Base-by-base conservation (phyloP, 2,888 invertebrate species). In the Eristalinus aeneus region DNA sequence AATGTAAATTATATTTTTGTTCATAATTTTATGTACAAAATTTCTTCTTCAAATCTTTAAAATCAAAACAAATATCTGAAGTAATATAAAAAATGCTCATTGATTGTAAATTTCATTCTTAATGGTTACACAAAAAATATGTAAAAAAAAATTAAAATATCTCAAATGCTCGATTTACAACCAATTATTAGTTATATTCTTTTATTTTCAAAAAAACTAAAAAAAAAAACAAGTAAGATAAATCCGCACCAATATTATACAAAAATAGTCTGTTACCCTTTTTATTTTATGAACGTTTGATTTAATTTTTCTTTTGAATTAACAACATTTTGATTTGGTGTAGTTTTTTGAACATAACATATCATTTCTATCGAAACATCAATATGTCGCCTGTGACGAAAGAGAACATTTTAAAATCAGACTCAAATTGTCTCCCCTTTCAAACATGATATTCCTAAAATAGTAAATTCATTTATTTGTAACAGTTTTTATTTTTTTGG, bases 11-110 rank as follows among this genome's bases (percentile, higher is more conserved):
- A 20, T 73, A 68, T 63, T 65, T 65, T 67, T 67, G 58, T 53
- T 16, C 34, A 39, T 72, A 79, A 60, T 79, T 76, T 72, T 75
- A 69, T 89, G 88, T 89, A 88, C 86, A 87, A 87, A 86, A 88
- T 87, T 89, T 27, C 87, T 90, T 90, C 90, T 91, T 90, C 89
- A 91, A 90, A 90, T 89, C 89, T 90, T 90, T 88, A 88, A 88
- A 88, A 89, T 89, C 27, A n/a, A 65, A 56, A 39, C n/a, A 36
- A 72, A 27, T 3, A 27, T 3, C 27, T 3, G 27, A 27, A 27
- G 27, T 74, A 69, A 77, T 84, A 88, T 74, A 83, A 88, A 75
- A 64, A 60, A 32, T 75, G 76, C 65, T 88, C 64, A 87, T 84
- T 88, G 73, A n/a, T 2, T 89, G 88, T 87, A 90, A 88, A 80